Evolutionary conservation across 1,140 invertebrate genomes (phyloP), one percentile per base, ranked within the genome.

Genomic region (Polypedilum pembai): DNA sequence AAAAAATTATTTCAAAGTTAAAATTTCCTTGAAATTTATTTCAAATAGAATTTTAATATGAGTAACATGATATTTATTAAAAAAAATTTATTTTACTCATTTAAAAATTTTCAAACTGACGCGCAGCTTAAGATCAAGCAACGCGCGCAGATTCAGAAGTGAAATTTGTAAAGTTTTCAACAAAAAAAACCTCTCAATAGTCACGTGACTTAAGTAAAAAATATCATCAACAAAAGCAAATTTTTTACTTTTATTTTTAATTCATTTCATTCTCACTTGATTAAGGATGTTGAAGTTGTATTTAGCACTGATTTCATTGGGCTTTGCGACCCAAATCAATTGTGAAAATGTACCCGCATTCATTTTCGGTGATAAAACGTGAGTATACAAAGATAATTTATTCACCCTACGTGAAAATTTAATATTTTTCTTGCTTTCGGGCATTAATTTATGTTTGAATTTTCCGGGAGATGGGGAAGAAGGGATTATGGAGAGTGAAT

Each of bases 281-380:
- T 69, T 69, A 18, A 69, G 10, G 65, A 69, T 69, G 65, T 21
- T 69, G 7, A 69, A 69, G 10, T 69, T 69, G 65, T 69, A 8
- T 10, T 18, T 69, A 18, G 17, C 65, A 21, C 17, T 69, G 65
- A 18, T 69, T 69, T n/a, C 20, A 69, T n/a, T 69, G 15, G 65
- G 18, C 18, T 8, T 69, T 18, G 65, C 20, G 8, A 18, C 65
- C 65, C 65, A 69, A 69, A 20, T 69, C 17, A 20, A 69, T 69
- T 20, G 65, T 69, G 65, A 69, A 18, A 69, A 20, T 69, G 17
- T 69, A 10, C 65, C 65, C 15, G 65, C 20, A 18, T 69, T 69
- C 20, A 69, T 69, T 69, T 69, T 18, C 17, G 65, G 65, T 18
- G 8, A 69, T 18, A 69, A 69, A 69, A 18, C 65, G 65, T 69